phyloP scores from a whole-genome alignment of 2,888 invertebrate species.

The Dascillus cervinus region DNA sequence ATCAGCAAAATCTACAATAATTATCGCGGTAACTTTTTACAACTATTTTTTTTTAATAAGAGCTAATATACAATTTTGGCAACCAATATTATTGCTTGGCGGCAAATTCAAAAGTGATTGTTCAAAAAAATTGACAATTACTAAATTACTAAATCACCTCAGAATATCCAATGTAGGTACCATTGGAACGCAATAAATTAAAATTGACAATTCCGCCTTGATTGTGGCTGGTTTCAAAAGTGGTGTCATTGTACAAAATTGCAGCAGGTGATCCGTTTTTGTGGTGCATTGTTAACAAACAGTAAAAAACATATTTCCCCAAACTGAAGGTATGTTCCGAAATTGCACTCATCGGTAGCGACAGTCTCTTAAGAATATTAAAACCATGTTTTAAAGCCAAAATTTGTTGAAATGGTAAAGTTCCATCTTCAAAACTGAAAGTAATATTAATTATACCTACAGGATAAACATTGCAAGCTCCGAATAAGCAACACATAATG shows the following conservation, averaged over 20 bases:
- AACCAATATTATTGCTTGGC: too few relatives aligned
- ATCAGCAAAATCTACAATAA: too few relatives aligned
- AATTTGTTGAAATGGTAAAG: conserved; percentile 79
- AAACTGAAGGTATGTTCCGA: conserved; percentile 67
- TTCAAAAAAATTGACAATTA: background rate
- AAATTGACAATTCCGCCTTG: conserved; percentile 90
- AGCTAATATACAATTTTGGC: too few relatives aligned
- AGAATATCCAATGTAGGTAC: conserved; percentile 77
- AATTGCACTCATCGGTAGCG: conserved; percentile 59
- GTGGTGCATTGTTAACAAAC: conserved; percentile 59
- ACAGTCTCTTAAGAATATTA: conserved; percentile 57
- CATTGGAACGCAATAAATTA: conserved; percentile 71
- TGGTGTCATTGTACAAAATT: conserved; percentile 65
- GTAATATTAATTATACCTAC: conserved; percentile 19
- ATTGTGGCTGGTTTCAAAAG: conserved; percentile 50
- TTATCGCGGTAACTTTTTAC: too few relatives aligned
- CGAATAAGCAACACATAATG: too few relatives aligned
- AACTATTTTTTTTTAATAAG: too few relatives aligned
- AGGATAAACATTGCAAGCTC: too few relatives aligned
- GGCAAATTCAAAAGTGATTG: too few relatives aligned
- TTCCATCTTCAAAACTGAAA: conserved; percentile 90
- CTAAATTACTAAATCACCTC: conserved; percentile 52
- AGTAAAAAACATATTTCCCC: conserved; percentile 63
- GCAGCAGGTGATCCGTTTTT: conserved; percentile 62
- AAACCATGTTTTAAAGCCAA: conserved; percentile 76